A percentile compares a stretch with the other conserved stretches of the same genome.
phyloP scores from a whole-genome alignment of 2,113 vertebrate species.

The Antennarius striatus region DNA sequence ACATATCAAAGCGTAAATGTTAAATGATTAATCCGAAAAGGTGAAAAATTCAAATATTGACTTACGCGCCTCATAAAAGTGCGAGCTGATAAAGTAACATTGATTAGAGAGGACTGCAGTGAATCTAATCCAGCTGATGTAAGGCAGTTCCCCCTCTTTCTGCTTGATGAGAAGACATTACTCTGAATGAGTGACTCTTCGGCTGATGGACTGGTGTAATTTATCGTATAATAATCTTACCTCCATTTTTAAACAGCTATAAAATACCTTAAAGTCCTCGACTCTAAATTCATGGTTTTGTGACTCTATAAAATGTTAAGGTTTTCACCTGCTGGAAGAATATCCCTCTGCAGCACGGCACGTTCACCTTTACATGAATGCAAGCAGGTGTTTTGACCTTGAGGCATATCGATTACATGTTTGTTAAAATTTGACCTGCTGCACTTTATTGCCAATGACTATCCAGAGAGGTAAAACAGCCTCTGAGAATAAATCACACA shows the following conservation, averaged over 20 bases:
- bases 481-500: slow-evolving; percentile 35
- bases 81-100: slow-evolving; percentile 45
- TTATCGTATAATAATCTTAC: slow-evolving; percentile 58
- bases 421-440: slow-evolving; percentile 46
- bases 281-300: slow-evolving; percentile 47
- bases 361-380: slow-evolving; percentile 31
- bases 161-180: slow-evolving; percentile 45
- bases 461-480: slow-evolving; percentile 28
- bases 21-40: slow-evolving; percentile 52
- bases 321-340: slow-evolving; percentile 17
- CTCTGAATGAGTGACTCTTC: slow-evolving; percentile 40
- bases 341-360: neutral
- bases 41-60: slow-evolving; percentile 55
- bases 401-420: slow-evolving; percentile 38
- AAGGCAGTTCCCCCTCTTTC: slow-evolving; percentile 9
- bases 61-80: slow-evolving; percentile 40
- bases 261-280: slow-evolving; percentile 58
- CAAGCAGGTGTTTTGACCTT: slow-evolving; percentile 34
- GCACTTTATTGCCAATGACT: slow-evolving; percentile 43
- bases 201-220: slow-evolving; percentile 48
- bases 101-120: slow-evolving; percentile 45
- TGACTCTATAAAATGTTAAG: slow-evolving; percentile 12
- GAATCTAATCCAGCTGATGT: slow-evolving; percentile 31
- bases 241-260: slow-evolving; percentile 60
- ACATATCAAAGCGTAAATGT: slow-evolving; percentile 39